phyloP scores from a whole-genome alignment of 2,888 invertebrate genomes.

The Lycophotia porphyrea region DNA sequence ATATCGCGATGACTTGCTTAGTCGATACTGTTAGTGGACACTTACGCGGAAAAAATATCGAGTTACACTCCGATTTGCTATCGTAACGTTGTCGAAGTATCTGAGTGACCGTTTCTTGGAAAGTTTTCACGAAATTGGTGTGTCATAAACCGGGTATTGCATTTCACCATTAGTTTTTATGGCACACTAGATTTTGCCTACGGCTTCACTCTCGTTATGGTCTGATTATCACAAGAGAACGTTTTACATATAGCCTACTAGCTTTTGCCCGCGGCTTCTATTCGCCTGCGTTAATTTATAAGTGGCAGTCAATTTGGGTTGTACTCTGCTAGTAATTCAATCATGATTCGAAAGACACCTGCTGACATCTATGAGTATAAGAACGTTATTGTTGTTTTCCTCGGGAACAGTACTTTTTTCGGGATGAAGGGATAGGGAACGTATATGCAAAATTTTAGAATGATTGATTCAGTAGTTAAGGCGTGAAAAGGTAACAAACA shows the following conservation, averaged over 20 bases:
- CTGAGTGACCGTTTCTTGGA: conserved; percentile 32
- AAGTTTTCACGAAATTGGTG: conserved; percentile 35
- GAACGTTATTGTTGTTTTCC: too few relatives aligned
- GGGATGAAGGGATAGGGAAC: too few relatives aligned
- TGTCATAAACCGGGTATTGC: conserved; percentile 2
- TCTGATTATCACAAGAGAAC: not conserved
- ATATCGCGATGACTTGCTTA: conserved; percentile 75
- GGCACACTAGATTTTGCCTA: not conserved
- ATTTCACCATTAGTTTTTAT: not conserved
- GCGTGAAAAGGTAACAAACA: too few relatives aligned
- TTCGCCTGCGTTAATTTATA: too few relatives aligned
- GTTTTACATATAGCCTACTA: not conserved
- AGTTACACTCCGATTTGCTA: conserved; percentile 54
- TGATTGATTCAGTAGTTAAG: too few relatives aligned
- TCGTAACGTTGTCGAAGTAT: conserved; percentile 44
- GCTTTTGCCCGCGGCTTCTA: too few relatives aligned
- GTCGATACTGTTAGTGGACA: conserved; percentile 69
- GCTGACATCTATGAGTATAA: too few relatives aligned
- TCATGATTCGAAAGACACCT: too few relatives aligned
- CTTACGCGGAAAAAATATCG: conserved; percentile 65
- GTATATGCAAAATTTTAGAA: too few relatives aligned
- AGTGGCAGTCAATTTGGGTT: too few relatives aligned
- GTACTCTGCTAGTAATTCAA: too few relatives aligned
- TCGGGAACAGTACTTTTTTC: too few relatives aligned
- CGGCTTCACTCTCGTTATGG: not conserved